Conservation (phyloP, 2,888 invertebrate species). For the Rhamnusium bicolor region DNA sequence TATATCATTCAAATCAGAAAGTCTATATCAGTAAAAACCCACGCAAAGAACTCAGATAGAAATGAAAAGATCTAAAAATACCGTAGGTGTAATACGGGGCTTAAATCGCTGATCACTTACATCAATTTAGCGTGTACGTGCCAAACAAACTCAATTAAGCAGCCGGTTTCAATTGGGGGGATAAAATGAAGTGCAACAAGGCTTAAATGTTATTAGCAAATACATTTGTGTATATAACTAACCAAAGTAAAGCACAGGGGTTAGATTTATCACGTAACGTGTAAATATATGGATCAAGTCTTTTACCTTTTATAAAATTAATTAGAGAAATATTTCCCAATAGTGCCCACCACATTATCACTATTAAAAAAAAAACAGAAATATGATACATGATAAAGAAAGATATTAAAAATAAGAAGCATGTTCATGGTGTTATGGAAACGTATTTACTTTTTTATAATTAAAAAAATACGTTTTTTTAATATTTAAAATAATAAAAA, state of each 20-base stretch:
- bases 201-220: not conserved
- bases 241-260: not conserved
- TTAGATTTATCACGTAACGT: not conserved
- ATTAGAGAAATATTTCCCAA: too few species aligned
- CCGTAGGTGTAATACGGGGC: not conserved
- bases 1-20: not conserved
- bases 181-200: slow-evolving; percentile 8
- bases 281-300: not conserved
- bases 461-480: too few species aligned
- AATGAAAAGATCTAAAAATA: slow-evolving; percentile 21
- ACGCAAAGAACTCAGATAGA: not conserved
- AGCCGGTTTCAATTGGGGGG: slow-evolving; percentile 15
- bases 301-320: not conserved
- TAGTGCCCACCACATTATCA: too few species aligned
- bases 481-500: too few species aligned
- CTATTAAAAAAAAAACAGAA: too few species aligned
- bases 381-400: too few species aligned
- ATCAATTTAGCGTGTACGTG: slow-evolving; percentile 43
- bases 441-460: too few species aligned
- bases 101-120: slow-evolving; percentile 41
- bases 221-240: not conserved
- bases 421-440: too few species aligned
- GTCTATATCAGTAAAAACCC: not conserved
- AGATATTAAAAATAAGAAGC: too few species aligned
- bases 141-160: slow-evolving; percentile 30